Evolutionary conservation across 1,140 invertebrate species (phyloP).

Genomic region (Diuraphis noxia): DNA sequence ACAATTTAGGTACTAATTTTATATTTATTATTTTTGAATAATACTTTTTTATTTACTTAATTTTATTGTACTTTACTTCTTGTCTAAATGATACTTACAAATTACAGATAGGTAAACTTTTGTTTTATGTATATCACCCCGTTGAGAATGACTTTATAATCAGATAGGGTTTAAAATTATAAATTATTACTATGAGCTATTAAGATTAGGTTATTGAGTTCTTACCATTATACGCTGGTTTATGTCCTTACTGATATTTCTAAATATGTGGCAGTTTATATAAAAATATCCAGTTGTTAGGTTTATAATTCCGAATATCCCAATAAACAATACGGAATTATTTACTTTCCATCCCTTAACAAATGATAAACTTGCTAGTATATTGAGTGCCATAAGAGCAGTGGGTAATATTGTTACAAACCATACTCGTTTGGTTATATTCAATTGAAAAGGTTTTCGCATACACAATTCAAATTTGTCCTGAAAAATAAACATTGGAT

Average conservation of each 20-base stretch:
- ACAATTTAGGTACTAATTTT: neutral
- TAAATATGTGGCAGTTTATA: neutral
- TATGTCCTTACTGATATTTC: neutral
- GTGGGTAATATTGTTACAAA: neutral
- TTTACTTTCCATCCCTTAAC: neutral
- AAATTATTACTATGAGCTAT: neutral
- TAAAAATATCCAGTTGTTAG: slow-evolving; percentile 21
- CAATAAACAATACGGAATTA: neutral
- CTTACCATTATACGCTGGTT: slow-evolving; percentile 10
- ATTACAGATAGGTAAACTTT: neutral
- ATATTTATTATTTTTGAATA: no score
- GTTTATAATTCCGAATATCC: neutral
- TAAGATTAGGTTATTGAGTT: neutral
- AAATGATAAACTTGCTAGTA: neutral
- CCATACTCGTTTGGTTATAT: neutral
- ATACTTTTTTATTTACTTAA: no score
- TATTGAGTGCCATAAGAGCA: neutral
- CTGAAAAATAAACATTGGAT: neutral
- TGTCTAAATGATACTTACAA: neutral
- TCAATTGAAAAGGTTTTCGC: neutral
- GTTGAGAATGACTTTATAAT: neutral
- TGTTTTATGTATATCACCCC: neutral
- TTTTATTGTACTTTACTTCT: no score
- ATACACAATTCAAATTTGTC: slow-evolving; percentile 19
- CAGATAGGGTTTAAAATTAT: neutral